Percentiles rank a stretch among this genome's conserved stretches.
phyloP scores from a whole-genome alignment of 2,797 vertebrate species.

The Centropyge bicolor region DNA sequence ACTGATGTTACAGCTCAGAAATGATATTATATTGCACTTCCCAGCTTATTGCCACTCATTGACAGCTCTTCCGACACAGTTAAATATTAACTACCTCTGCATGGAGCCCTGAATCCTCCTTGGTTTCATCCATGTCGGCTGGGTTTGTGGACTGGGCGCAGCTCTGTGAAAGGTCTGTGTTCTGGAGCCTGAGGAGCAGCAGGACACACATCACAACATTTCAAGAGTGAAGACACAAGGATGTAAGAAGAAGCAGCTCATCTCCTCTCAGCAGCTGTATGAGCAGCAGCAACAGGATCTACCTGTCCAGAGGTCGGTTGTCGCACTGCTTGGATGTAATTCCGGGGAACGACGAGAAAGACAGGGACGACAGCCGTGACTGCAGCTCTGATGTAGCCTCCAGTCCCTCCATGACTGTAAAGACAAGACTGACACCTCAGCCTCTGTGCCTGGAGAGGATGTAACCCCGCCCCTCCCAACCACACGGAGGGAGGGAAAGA shows the following conservation, averaged over 20 bases:
- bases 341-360: constrained; percentile 87
- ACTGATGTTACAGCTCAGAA: constrained; percentile 34
- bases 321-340: constrained; percentile 83
- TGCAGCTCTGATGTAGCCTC: constrained; percentile 84
- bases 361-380: constrained; percentile 87
- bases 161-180: constrained; percentile 82
- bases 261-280: neutral
- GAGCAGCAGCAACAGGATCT: constrained; percentile 62
- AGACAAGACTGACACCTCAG: constrained; percentile 71
- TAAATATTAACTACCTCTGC: constrained; percentile 64
- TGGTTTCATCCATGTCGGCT: constrained; percentile 74
- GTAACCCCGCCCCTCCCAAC: constrained; percentile 69
- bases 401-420: constrained; percentile 83
- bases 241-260: neutral
- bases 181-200: constrained; percentile 80
- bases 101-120: constrained; percentile 52
- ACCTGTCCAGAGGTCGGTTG: constrained; percentile 81
- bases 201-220: neutral
- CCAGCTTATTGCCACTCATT: neutral
- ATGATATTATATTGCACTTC: constrained; percentile 4
- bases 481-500: constrained; percentile 34
- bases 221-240: neutral
- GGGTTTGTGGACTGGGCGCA: constrained; percentile 49
- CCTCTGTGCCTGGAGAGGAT: constrained; percentile 57
- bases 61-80: constrained; percentile 9